These are phyloP conservation scores for Cinclus cinclus DNA, from an alignment of 2,113 vertebrate genomes.

Conservation along the genomic window DNA sequence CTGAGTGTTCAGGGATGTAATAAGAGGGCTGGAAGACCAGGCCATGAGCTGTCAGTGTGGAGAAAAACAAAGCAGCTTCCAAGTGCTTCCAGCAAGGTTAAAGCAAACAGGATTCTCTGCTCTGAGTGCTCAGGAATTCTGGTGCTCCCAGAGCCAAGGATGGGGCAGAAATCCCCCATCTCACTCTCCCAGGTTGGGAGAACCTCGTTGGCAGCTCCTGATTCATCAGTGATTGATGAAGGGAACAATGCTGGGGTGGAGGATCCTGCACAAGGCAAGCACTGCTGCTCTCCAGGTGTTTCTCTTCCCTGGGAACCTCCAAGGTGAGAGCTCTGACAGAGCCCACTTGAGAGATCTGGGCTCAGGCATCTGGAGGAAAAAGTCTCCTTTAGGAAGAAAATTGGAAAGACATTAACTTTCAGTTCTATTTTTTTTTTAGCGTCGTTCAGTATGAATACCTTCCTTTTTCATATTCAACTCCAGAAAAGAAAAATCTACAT, in stretches of 20 bases:
- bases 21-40: background rate
- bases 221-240: conserved; percentile 29
- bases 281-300: background rate
- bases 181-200: background rate
- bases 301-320: background rate
- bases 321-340: background rate
- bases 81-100: conserved; percentile 30
- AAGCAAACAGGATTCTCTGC: background rate
- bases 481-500: background rate
- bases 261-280: background rate
- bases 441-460: background rate
- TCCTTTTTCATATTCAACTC: background rate
- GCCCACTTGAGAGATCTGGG: background rate
- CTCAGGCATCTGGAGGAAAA: background rate
- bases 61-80: background rate
- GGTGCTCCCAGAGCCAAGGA: background rate
- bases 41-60: background rate
- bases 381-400: background rate
- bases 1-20: background rate
- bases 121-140: background rate
- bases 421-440: background rate
- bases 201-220: background rate
- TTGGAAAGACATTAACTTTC: background rate
- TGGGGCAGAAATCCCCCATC: background rate
- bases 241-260: background rate